These are phyloP conservation scores for Lepidochrysops patricia DNA, from an alignment of 2,888 invertebrate genomes.

Conservation along the genomic window DNA sequence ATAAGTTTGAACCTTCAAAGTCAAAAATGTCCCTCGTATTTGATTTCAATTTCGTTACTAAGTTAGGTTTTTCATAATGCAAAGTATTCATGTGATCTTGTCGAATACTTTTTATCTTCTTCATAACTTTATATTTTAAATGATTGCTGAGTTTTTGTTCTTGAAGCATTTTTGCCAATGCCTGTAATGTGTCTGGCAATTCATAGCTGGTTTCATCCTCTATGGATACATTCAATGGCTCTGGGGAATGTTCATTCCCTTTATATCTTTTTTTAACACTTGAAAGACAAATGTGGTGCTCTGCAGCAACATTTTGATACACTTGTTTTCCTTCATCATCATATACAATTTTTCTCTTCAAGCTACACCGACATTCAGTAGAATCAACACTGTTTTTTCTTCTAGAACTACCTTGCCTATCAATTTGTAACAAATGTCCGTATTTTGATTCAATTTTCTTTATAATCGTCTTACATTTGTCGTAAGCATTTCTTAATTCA, in stretches of 20 bases:
- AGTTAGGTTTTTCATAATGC: slow-evolving; percentile 38
- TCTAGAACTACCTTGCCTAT: slow-evolving; percentile 21
- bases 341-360: slow-evolving; percentile 53
- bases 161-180: slow-evolving; percentile 38
- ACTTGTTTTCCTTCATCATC: slow-evolving; percentile 51
- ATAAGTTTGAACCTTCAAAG: slow-evolving; percentile 56
- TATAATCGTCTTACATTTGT: slow-evolving; percentile 49
- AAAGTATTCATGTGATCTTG: slow-evolving; percentile 42
- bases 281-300: slow-evolving; percentile 48
- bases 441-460: slow-evolving; percentile 54
- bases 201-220: slow-evolving; percentile 32
- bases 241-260: slow-evolving; percentile 13
- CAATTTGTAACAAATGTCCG: slow-evolving; percentile 48
- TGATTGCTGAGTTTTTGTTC: slow-evolving; percentile 33
- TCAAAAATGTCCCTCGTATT: slow-evolving; percentile 45
- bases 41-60: slow-evolving; percentile 44
- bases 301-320: slow-evolving; percentile 29
- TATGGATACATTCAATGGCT: slow-evolving; percentile 32
- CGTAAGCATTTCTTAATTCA: slow-evolving; percentile 47
- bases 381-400: slow-evolving; percentile 19
- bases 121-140: slow-evolving; percentile 41
- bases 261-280: slow-evolving; percentile 19
- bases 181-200: slow-evolving; percentile 42
- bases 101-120: slow-evolving; percentile 41
- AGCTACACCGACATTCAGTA: slow-evolving; percentile 39